A percentile compares a stretch with the other conserved stretches of the same genome.
phyloP scores from a whole-genome alignment of 2,113 vertebrate genomes.

The Mustelus asterias region DNA sequence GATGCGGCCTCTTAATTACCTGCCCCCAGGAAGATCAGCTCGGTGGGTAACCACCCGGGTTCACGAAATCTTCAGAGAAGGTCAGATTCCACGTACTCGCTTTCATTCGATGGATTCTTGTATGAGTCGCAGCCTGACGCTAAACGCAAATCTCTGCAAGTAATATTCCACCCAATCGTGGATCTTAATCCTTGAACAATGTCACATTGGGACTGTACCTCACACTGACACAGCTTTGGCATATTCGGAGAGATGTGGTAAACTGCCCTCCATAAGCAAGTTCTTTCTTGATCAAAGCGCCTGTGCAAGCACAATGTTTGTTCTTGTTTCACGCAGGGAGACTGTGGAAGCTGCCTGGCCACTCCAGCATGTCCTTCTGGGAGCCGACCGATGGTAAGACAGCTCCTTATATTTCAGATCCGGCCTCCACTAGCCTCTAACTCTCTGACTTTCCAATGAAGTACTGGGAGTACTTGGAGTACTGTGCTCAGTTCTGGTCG shows the following conservation, averaged over 20 bases:
- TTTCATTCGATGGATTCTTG: neutral
- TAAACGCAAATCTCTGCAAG: neutral
- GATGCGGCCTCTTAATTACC: no score
- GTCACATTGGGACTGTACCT: neutral
- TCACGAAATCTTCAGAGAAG: no score
- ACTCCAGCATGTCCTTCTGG: conserved; percentile 58
- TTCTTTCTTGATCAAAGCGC: neutral
- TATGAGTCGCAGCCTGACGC: neutral
- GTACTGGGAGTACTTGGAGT: no score
- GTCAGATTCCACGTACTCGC: no score
- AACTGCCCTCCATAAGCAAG: no score
- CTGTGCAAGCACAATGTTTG: neutral
- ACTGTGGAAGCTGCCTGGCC: conserved; percentile 59
- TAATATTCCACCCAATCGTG: neutral
- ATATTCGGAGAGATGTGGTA: neutral
- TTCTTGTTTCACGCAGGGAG: conserved; percentile 56
- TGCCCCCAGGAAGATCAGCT: no score
- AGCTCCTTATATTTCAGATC: neutral
- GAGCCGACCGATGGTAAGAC: conserved; percentile 69
- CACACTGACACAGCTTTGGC: neutral
- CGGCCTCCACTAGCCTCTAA: neutral
- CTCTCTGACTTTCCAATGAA: neutral
- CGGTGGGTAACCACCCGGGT: no score
- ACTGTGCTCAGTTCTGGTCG: no score
- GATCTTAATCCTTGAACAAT: neutral